Evolutionary conservation across 2,113 vertebrate species (phyloP), one percentile per base, ranked within the genome.

Genomic region (Eclectus roratus): DNA sequence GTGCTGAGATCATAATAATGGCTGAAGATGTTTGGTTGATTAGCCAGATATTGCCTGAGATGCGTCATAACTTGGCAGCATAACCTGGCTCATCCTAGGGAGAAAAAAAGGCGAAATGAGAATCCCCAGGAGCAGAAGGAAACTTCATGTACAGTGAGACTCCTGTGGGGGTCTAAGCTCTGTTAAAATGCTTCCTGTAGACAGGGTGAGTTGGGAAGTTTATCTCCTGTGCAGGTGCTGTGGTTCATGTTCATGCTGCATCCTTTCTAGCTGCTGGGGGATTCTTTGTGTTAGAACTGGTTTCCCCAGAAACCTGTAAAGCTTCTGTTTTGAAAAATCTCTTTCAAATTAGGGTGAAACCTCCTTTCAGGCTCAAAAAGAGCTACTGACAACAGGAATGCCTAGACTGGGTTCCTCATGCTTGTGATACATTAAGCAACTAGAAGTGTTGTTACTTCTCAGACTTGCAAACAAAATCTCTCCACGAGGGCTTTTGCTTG

Each of bases 91-190:
- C n/a, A 56, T 13, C 9, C 4, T 18, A 41, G 73, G 28, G 27
- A 29, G 58, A 64, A 29, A 8, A 35, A 5, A 8, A 35, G n/a
- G 29, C 4, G 33, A 43, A 74, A 37, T 0, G 2, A 71, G 29
- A 29, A 49, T 17, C 13, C 28, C 23, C 19, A 33, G 5, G n/a
- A 29, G 47, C 43, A 61, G 72, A 47, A 77, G 24, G 11, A 44
- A 63, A 28, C 7, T 29, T 84, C 17, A 72, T 0, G 0, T 43
- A 6, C 0, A 3, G 39, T 17, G n/a, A 17, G 25, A 25, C 9
- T 60, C 27, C 28, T 15, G 20, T 11, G 11, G 11, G 44, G 28
- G 3, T 24, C 37, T 73, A 46, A 50, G 71, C 66, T 84, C 60
- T 60, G 31, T 15, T 4, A 7, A 69, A 70, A 20, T 7, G 4